A percentile compares a stretch with the other conserved stretches of the same genome.
phyloP scores from a whole-genome alignment of 2,113 vertebrate species.

The Xiphophorus hellerii region DNA sequence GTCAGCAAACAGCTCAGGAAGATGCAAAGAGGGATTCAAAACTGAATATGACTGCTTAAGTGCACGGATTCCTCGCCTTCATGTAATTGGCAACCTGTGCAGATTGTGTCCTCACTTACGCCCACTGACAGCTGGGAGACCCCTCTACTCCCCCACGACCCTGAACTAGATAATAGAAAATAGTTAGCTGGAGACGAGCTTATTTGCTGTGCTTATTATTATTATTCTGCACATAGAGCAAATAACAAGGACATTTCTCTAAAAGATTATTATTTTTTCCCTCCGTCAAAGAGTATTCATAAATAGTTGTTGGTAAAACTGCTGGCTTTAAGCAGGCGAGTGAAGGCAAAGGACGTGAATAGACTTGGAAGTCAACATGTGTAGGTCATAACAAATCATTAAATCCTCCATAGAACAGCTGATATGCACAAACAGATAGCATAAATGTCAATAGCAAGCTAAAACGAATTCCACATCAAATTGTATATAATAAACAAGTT shows the following conservation, averaged over 20 bases:
- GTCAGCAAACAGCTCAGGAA: too few species aligned
- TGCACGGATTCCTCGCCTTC: not conserved
- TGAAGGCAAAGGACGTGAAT: conserved; percentile 49
- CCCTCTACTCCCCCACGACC: not conserved
- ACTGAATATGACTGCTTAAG: not conserved
- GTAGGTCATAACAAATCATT: conserved; percentile 53
- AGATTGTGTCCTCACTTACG: not conserved
- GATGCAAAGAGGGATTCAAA: too few species aligned
- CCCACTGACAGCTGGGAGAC: not conserved
- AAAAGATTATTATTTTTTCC: not conserved
- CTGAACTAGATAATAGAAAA: not conserved
- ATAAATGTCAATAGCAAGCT: conserved; percentile 49
- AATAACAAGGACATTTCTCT: conserved; percentile 21
- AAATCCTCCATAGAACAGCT: conserved; percentile 40
- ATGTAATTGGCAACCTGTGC: not conserved
- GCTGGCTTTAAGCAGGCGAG: conserved; percentile 12
- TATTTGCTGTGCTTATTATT: conserved; percentile 9
- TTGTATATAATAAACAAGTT: conserved; percentile 16
- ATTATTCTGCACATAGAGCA: conserved; percentile 7
- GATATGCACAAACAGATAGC: conserved; percentile 31
- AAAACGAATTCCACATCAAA: conserved; percentile 29
- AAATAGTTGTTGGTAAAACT: conserved; percentile 33
- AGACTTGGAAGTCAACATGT: conserved; percentile 17
- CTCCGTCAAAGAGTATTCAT: conserved; percentile 20
- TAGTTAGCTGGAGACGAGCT: conserved; percentile 21